Evolutionary conservation across 2,888 invertebrate species (phyloP).

Genomic region (Noctua pronuba): DNA sequence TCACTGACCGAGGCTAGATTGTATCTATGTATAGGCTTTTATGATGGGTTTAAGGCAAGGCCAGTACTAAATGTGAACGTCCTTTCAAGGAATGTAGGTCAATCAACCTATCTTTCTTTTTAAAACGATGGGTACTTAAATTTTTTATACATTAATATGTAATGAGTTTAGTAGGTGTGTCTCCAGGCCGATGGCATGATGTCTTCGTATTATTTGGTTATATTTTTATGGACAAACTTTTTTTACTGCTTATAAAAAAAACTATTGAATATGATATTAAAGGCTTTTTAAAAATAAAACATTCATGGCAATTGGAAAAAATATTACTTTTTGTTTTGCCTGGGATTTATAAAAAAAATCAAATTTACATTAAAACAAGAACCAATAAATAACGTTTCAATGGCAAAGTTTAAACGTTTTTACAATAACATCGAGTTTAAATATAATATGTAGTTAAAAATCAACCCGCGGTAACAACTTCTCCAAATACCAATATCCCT

Average conservation of each 20-base stretch:
- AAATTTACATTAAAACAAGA: not conserved
- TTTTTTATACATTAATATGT: not conserved
- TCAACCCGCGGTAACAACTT: not conserved
- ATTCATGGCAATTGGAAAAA: not conserved
- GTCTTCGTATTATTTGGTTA: not conserved
- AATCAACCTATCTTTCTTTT: slow-evolving; percentile 4
- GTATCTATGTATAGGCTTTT: slow-evolving; percentile 31
- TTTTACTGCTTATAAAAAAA: not conserved
- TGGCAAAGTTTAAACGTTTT: not conserved
- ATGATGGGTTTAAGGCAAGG: slow-evolving; percentile 2
- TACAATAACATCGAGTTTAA: not conserved
- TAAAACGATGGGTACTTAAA: not conserved
- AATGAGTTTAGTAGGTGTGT: not conserved
- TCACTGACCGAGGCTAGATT: slow-evolving; percentile 42
- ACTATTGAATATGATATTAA: not conserved
- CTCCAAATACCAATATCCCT: slow-evolving; percentile 30
- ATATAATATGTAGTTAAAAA: slow-evolving; percentile 3
- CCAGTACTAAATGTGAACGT: slow-evolving; percentile 8
- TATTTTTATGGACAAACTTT: not conserved
- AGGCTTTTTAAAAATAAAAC: not conserved
- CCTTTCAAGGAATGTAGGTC: slow-evolving; percentile 9
- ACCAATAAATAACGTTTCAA: not conserved
- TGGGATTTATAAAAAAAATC: not conserved
- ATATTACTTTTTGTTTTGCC: not conserved
- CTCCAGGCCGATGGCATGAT: not conserved